Evolutionary conservation across 2,888 invertebrate genomes (phyloP).

Genomic region (Maniola hyperantus): DNA sequence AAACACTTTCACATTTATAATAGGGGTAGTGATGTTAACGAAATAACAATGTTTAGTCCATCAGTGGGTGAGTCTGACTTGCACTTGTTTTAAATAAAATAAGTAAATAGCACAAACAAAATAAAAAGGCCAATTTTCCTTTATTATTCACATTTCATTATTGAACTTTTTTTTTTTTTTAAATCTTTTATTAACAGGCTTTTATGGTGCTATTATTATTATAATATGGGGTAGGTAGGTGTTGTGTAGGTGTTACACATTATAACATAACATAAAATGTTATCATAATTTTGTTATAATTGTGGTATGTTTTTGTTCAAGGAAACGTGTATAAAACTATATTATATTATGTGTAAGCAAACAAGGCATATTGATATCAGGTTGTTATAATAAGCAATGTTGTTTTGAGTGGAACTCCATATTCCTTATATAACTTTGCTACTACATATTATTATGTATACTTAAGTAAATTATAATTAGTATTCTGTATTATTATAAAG

Average conservation of each 20-base stretch:
- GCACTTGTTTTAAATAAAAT: too few species aligned
- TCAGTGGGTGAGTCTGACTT: too few species aligned
- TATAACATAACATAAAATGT: constrained; percentile 26
- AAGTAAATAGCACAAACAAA: too few species aligned
- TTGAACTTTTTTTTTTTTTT: too few species aligned
- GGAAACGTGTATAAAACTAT: constrained; percentile 48
- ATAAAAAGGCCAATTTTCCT: background rate
- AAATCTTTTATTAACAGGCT: too few species aligned
- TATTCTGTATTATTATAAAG: background rate
- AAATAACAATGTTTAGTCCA: too few species aligned
- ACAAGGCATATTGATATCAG: constrained; percentile 47
- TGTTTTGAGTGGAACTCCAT: constrained; percentile 47
- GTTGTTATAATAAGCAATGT: constrained; percentile 52
- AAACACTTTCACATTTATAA: too few species aligned
- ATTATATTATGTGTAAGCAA: constrained; percentile 19
- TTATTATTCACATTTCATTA: constrained; percentile 2
- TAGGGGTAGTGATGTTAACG: too few species aligned
- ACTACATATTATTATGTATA: background rate
- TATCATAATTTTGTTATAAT: constrained; percentile 33
- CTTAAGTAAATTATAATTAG: too few species aligned
- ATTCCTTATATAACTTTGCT: constrained; percentile 33
- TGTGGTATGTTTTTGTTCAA: constrained; percentile 45
- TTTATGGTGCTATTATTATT: background rate
- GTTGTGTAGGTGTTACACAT: constrained; percentile 7
- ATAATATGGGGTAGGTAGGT: constrained; percentile 17